Evolutionary conservation across 1,140 invertebrate genomes (phyloP).

Genomic region (Leptinotarsa lineolata): DNA sequence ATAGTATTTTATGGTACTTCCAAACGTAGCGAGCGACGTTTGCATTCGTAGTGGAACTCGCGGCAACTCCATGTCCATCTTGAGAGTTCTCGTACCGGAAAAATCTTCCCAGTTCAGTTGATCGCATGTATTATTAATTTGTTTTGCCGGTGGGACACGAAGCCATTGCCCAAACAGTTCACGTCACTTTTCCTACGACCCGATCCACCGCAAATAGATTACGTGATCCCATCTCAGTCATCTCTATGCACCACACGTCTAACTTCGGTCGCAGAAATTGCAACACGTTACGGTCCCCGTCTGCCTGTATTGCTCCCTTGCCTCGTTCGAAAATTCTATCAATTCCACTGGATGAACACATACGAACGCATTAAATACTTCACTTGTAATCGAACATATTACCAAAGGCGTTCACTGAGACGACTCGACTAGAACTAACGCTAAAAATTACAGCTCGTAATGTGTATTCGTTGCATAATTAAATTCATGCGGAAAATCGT

Average conservation of each 20-base stretch:
- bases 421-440: slow-evolving; percentile 3
- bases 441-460: slow-evolving; percentile 10
- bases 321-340: slow-evolving; percentile 43
- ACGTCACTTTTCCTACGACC: slow-evolving; percentile 40
- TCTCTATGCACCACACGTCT: slow-evolving; percentile 50
- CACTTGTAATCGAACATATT: slow-evolving; percentile 22
- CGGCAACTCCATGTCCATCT: too few species aligned
- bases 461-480: neutral
- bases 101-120: slow-evolving; percentile 29
- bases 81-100: too few species aligned
- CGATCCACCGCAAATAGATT: slow-evolving; percentile 50
- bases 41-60: too few species aligned
- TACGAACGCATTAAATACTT: slow-evolving; percentile 25
- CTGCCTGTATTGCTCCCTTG: slow-evolving; percentile 22
- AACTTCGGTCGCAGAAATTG: slow-evolving; percentile 47
- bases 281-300: slow-evolving; percentile 44
- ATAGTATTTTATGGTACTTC: too few species aligned
- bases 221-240: slow-evolving; percentile 51
- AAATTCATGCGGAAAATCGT: too few species aligned
- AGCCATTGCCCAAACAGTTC: slow-evolving; percentile 45
- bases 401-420: neutral
- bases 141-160: slow-evolving; percentile 44
- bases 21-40: too few species aligned
- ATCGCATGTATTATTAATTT: slow-evolving; percentile 42
- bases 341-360: slow-evolving; percentile 42